Evolutionary conservation across 1,140 invertebrate species (phyloP).

Genomic region (Drosophila rhopaloa): DNA sequence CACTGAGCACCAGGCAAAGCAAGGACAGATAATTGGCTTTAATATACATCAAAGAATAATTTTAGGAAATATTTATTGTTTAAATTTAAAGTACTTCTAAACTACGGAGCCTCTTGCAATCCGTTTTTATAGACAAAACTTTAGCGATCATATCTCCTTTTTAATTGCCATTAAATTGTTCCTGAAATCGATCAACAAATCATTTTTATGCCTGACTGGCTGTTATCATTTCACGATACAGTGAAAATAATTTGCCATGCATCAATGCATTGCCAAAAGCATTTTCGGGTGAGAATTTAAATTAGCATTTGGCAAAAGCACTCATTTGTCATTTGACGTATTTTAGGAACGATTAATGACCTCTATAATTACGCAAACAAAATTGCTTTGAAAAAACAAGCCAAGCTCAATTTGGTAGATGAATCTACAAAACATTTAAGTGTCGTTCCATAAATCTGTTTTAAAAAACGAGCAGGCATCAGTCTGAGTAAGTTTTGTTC

Average conservation of each 20-base stretch:
- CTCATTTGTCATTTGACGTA: conserved; percentile 9
- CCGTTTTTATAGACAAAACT: conserved; percentile 55
- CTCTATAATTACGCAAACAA: conserved; percentile 26
- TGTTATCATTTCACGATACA: conserved; percentile 1
- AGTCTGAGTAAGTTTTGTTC: background rate
- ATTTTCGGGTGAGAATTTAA: conserved; percentile 32
- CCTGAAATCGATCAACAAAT: conserved; percentile 24
- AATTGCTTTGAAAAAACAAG: conserved; percentile 25
- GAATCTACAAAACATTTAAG: conserved; percentile 46
- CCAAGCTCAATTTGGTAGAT: conserved; percentile 51
- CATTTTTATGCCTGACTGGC: conserved; percentile 39
- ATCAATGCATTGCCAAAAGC: conserved; percentile 42
- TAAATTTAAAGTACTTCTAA: background rate
- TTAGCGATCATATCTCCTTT: background rate
- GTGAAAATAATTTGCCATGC: conserved; percentile 15
- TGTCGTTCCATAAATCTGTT: conserved; percentile 26
- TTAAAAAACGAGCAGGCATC: conserved; percentile 17
- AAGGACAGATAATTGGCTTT: conserved; percentile 22
- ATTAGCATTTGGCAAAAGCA: conserved; percentile 28
- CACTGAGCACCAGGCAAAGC: conserved; percentile 43
- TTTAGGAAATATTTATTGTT: background rate
- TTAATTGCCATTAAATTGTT: conserved; percentile 57
- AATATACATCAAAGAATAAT: conserved; percentile 34
- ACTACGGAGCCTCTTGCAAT: conserved; percentile 18
- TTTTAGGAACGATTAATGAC: conserved; percentile 8